Conservation (phyloP, 2,888 invertebrate genomes). For the Cantharis flavilabris region DNA sequence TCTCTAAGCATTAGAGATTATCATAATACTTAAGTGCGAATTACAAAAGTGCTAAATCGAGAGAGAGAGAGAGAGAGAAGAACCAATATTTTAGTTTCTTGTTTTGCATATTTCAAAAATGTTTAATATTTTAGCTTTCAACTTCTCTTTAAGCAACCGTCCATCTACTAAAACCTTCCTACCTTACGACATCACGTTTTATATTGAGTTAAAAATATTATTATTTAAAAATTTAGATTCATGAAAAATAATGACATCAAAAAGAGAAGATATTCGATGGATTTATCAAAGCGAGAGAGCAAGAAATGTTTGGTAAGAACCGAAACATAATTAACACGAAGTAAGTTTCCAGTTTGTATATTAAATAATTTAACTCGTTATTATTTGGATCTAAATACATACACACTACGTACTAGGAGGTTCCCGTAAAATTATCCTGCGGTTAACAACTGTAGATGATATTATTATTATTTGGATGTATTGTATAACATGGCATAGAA, state of each 20-base stretch:
- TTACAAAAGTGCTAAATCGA: background rate
- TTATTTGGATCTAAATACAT: background rate
- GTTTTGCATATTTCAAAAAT: background rate
- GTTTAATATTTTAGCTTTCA: background rate
- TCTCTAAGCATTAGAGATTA: too few relatives aligned
- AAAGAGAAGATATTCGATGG: background rate
- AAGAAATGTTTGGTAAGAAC: background rate
- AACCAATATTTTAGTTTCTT: background rate
- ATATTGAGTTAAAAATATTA: background rate
- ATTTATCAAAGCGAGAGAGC: background rate
- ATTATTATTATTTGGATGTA: background rate
- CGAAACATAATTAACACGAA: background rate
- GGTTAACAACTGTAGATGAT: background rate
- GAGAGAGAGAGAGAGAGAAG: too few relatives aligned
- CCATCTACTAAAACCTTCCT: background rate
- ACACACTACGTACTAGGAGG: background rate
- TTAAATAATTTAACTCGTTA: background rate
- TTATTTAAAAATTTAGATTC: background rate
- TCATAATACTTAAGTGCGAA: too few relatives aligned
- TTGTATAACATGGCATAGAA: background rate
- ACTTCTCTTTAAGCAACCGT: background rate
- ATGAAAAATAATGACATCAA: background rate
- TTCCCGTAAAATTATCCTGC: background rate
- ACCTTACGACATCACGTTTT: background rate
- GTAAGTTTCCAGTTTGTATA: background rate